Percentiles rank a stretch among this genome's conserved stretches.
phyloP scores from a whole-genome alignment of 2,113 vertebrate genomes.

The Xyrauchen texanus region DNA sequence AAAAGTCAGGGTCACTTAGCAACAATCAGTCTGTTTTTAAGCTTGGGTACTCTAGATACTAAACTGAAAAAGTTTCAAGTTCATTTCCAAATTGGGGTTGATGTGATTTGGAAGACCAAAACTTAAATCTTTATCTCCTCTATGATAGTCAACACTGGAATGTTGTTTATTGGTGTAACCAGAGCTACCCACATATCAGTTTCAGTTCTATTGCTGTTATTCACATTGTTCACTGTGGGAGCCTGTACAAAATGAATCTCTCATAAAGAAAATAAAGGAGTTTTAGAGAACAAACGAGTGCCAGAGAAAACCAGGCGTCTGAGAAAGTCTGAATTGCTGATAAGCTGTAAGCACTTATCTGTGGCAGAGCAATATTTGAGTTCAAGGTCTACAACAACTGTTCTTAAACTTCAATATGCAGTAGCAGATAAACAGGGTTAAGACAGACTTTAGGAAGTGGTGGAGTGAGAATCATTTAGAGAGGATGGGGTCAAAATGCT shows the following conservation, averaged over 20 bases:
- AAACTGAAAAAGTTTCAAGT: too few species aligned
- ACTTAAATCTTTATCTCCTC: too few species aligned
- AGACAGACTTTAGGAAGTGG: conserved; percentile 3
- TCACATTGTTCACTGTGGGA: neutral
- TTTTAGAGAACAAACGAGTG: neutral
- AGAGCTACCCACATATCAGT: neutral
- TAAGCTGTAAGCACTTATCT: neutral
- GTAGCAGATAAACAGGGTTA: conserved; percentile 7
- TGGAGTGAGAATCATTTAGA: neutral
- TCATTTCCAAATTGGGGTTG: too few species aligned
- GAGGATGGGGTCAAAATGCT: neutral
- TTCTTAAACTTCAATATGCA: conserved; percentile 16
- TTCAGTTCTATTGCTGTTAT: neutral
- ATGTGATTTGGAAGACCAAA: too few species aligned
- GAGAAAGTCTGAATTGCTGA: neutral
- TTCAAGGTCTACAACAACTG: neutral
- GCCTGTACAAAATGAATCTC: conserved; percentile 2
- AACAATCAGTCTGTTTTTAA: too few species aligned
- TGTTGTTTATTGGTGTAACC: conserved; percentile 3
- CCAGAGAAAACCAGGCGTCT: neutral
- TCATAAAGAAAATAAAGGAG: neutral
- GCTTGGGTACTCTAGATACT: too few species aligned
- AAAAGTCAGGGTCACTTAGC: too few species aligned
- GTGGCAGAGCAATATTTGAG: conserved; percentile 40
- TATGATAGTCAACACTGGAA: neutral